phyloP scores from a whole-genome alignment of 2,888 invertebrate species.

The Synergus itoensis region DNA sequence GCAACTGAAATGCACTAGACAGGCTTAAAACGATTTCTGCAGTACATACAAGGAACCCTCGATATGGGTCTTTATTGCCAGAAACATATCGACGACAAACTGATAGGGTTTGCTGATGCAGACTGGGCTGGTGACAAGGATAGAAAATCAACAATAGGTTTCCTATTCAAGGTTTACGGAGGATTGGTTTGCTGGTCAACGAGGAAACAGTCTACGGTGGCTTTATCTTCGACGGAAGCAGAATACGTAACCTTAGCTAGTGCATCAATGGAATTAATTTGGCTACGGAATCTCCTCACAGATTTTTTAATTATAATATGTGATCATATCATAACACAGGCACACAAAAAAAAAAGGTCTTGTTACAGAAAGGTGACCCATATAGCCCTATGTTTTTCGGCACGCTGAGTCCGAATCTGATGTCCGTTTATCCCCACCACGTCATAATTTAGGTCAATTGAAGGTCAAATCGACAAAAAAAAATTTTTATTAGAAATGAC shows the following conservation, averaged over 20 bases:
- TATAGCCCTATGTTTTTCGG: too few species aligned
- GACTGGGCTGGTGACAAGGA: constrained; percentile 31
- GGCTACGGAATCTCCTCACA: constrained; percentile 60
- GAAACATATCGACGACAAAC: background rate
- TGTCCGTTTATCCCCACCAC: too few species aligned
- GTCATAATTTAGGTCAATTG: too few species aligned
- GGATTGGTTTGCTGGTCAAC: constrained; percentile 63
- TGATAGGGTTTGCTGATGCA: constrained; percentile 40
- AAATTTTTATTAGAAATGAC: too few species aligned
- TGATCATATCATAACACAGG: constrained; percentile 42
- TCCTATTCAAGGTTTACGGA: constrained; percentile 60
- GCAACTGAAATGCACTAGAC: constrained; percentile 45
- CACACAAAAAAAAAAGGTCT: too few species aligned
- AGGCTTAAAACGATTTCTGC: constrained; percentile 49
- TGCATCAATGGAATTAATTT: constrained; percentile 61
- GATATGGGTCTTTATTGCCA: constrained; percentile 18
- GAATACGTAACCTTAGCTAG: constrained; percentile 66
- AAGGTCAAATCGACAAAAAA: too few species aligned
- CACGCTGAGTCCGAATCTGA: too few species aligned
- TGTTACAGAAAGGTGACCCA: too few species aligned
- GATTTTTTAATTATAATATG: constrained; percentile 51
- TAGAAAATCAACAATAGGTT: constrained; percentile 66
- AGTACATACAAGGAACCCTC: constrained; percentile 48
- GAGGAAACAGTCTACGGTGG: constrained; percentile 65
- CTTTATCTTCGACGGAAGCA: constrained; percentile 67